Conservation (phyloP, 2,113 vertebrate genomes). For the Strix aluco region DNA sequence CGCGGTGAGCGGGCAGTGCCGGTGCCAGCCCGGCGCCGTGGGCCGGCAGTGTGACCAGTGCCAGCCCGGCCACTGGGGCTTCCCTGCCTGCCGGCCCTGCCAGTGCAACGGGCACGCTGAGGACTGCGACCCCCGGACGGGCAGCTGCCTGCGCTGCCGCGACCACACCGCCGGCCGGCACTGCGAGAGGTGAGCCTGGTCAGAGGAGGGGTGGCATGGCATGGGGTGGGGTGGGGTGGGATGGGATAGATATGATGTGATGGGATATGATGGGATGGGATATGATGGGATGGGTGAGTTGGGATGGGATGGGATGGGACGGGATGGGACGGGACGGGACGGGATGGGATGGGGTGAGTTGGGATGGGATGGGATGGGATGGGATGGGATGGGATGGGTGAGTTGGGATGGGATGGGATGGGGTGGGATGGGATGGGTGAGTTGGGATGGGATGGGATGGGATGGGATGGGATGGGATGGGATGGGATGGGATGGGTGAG, state of each 20-base stretch:
- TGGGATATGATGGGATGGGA: no score
- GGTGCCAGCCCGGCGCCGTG: constrained; percentile 64
- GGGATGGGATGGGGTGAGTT: no score
- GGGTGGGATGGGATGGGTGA: no score
- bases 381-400: no score
- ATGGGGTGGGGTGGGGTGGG: background rate
- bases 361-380: no score
- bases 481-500: background rate
- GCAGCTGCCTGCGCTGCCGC: constrained; percentile 86
- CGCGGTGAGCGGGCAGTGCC: constrained; percentile 79
- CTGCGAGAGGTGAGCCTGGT: constrained; percentile 72
- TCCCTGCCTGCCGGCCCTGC: constrained; percentile 87
- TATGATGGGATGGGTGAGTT: background rate
- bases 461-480: background rate
- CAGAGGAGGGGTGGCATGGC: background rate
- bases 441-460: no score
- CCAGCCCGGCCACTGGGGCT: constrained; percentile 92
- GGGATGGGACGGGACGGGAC: background rate
- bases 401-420: background rate
- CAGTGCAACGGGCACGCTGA: constrained; percentile 88
- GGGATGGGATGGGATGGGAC: background rate
- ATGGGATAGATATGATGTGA: background rate
- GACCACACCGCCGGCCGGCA: constrained; percentile 80
- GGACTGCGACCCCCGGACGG: constrained; percentile 83
- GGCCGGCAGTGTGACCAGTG: constrained; percentile 84